Conservation (phyloP, 2,888 invertebrate genomes). For the Epsilonema sp. region DNA sequence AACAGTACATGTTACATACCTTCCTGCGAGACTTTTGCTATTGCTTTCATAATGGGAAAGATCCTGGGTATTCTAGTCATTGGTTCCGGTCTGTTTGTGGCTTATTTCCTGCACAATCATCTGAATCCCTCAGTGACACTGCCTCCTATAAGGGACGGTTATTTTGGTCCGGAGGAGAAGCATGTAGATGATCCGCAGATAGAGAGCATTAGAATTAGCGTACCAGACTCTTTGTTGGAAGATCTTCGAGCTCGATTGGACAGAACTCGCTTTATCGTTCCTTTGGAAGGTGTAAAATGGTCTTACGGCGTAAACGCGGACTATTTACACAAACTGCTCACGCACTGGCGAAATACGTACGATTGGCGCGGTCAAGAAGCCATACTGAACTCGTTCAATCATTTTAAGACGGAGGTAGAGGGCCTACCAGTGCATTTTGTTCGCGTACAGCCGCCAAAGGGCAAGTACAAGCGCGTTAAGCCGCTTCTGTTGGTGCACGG, state of each 20-base stretch:
- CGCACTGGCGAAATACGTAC: slow-evolving; percentile 56
- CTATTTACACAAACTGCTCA: slow-evolving; percentile 44
- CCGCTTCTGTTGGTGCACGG: slow-evolving; percentile 57
- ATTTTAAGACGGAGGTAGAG: slow-evolving; percentile 54
- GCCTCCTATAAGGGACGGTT: slow-evolving; percentile 2
- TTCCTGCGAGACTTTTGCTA: too few relatives aligned
- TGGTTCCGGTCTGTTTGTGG: not conserved
- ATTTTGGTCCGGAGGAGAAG: slow-evolving; percentile 1
- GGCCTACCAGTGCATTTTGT: slow-evolving; percentile 56
- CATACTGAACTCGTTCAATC: slow-evolving; percentile 50
- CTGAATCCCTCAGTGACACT: not conserved
- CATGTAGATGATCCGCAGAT: slow-evolving; percentile 3
- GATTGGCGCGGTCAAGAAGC: slow-evolving; percentile 49
- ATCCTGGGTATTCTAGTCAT: not conserved
- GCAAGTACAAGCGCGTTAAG: slow-evolving; percentile 32
- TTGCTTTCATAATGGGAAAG: too few relatives aligned
- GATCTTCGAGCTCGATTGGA: slow-evolving; percentile 35
- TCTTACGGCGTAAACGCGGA: slow-evolving; percentile 59
- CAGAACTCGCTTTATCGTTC: slow-evolving; percentile 23
- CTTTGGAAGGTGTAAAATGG: slow-evolving; percentile 39
- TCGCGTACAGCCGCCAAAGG: slow-evolving; percentile 42
- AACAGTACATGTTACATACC: too few relatives aligned
- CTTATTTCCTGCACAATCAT: not conserved
- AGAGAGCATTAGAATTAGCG: slow-evolving; percentile 4
- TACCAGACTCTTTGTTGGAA: slow-evolving; percentile 7